phyloP scores from a whole-genome alignment of 2,797 vertebrate genomes.

The Alfaro cultratus region DNA sequence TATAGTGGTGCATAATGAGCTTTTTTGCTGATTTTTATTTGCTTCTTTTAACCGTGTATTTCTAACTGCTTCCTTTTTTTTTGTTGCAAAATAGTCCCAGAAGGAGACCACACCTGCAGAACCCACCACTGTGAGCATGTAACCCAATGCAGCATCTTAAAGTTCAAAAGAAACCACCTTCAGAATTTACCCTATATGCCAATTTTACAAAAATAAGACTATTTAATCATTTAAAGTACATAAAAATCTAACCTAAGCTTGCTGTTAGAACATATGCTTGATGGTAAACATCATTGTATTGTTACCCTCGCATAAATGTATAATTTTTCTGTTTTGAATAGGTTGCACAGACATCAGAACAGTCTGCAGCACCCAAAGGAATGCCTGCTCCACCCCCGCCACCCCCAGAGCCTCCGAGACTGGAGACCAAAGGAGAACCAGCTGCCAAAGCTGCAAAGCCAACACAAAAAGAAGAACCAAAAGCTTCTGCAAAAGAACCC shows the following conservation, averaged over 20 bases:
- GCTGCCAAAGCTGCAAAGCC: conserved; percentile 66
- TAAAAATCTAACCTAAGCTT: not conserved
- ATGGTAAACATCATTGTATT: not conserved
- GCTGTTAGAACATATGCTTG: not conserved
- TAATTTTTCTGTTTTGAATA: conserved; percentile 27
- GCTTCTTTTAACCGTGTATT: conserved; percentile 29
- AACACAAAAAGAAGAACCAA: conserved; percentile 74
- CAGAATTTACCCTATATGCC: not conserved
- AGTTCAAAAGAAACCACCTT: not conserved
- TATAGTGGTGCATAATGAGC: not conserved
- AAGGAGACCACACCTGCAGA: conserved; percentile 72
- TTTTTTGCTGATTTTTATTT: conserved; percentile 33
- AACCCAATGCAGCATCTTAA: conserved; percentile 1
- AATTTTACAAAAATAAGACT: not conserved
- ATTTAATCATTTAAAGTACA: not conserved
- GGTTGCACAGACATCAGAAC: conserved; percentile 71
- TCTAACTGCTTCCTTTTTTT: conserved; percentile 60
- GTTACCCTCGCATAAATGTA: not conserved
- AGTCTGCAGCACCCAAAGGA: conserved; percentile 74
- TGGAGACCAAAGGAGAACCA: conserved; percentile 80
- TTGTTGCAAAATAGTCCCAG: conserved; percentile 73
- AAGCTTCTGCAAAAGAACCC: conserved; percentile 71
- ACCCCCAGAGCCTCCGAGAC: conserved; percentile 78
- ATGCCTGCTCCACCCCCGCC: conserved; percentile 79
- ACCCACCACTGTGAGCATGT: conserved; percentile 76